Base-by-base conservation (phyloP, 2,113 vertebrate genomes). In the Macrotus californicus region DNA sequence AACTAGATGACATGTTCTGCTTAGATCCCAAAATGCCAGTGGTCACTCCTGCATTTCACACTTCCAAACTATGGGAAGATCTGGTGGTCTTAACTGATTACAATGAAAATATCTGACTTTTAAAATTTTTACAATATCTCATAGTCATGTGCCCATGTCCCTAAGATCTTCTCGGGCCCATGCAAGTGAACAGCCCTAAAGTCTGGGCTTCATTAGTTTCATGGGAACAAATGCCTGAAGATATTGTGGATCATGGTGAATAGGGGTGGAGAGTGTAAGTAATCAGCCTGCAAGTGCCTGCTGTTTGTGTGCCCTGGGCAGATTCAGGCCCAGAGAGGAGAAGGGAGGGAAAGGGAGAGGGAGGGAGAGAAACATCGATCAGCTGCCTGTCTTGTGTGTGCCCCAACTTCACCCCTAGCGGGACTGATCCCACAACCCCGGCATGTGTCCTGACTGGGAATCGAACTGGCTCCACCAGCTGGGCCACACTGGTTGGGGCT, bases 211-310 rank as follows among this genome's bases (percentile, higher is more conserved):
- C 15, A 13, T 54, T 69, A n/a, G 31, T 76, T 87, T 69, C 8
- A 7, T 14, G 36, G 31, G 29, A 59, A 43, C 1, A 0, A 0
- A 34, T n/a, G 24, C 39, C 12, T n/a, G 39, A 11, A 8, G 12
- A 14, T 85, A 16, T 3, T 41, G 14, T 73, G 46, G 39, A 6
- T 64, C 61, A 31, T 64, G 61, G 61, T 14, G 29, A 31, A 31
- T 14, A 31, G 61, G 61, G 12, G 15, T 64, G 29, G 29, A 64
- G 61, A 6, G 29, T 31, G 5, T 64, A 64, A 15, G 41, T 77
- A 26, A 29, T n/a, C 50, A 31, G 43, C 36, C 61, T 70, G 43
- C 54, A 19, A 46, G 50, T 36, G 21, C 43, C 52, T 66, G 18
- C 61, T 31, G 2, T 50, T 52, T 36, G 10, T 16, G n/a, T 31